phyloP scores from a whole-genome alignment of 2,888 invertebrate species.

The Iphiclides podalirius region DNA sequence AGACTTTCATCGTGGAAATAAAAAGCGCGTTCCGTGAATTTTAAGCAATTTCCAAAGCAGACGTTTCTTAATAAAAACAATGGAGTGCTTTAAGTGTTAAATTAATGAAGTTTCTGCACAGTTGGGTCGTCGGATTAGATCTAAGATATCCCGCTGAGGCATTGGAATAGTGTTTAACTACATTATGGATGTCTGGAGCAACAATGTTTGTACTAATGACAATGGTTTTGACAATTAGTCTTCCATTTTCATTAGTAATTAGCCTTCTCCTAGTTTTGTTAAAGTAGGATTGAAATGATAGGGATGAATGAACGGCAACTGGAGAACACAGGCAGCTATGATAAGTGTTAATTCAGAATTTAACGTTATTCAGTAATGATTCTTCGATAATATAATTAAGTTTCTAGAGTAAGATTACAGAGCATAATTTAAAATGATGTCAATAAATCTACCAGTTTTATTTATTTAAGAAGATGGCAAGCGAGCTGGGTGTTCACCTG shows the following conservation, averaged over 20 bases:
- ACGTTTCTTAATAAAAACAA: conserved; percentile 14
- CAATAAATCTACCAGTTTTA: too few relatives aligned
- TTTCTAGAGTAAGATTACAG: too few relatives aligned
- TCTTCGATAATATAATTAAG: too few relatives aligned
- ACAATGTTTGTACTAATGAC: neutral
- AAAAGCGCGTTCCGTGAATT: conserved; percentile 9
- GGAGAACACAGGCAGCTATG: too few relatives aligned
- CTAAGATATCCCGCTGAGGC: conserved; percentile 5
- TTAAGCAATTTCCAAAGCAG: conserved; percentile 12
- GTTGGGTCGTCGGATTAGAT: conserved; percentile 8
- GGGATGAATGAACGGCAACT: too few relatives aligned
- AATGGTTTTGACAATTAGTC: neutral
- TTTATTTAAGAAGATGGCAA: too few relatives aligned
- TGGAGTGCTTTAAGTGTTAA: conserved; percentile 9
- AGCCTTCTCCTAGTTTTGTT: neutral
- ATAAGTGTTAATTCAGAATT: too few relatives aligned
- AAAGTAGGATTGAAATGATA: too few relatives aligned
- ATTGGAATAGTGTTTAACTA: conserved; percentile 1
- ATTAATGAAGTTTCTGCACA: conserved; percentile 11
- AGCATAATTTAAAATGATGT: too few relatives aligned
- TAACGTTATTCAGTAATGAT: too few relatives aligned
- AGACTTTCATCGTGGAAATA: neutral
- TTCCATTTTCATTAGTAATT: neutral
- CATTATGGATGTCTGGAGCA: conserved; percentile 5
- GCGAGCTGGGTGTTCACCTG: too few relatives aligned